Conservation (phyloP, 2,888 invertebrate genomes). For the Saturnia pavonia region DNA sequence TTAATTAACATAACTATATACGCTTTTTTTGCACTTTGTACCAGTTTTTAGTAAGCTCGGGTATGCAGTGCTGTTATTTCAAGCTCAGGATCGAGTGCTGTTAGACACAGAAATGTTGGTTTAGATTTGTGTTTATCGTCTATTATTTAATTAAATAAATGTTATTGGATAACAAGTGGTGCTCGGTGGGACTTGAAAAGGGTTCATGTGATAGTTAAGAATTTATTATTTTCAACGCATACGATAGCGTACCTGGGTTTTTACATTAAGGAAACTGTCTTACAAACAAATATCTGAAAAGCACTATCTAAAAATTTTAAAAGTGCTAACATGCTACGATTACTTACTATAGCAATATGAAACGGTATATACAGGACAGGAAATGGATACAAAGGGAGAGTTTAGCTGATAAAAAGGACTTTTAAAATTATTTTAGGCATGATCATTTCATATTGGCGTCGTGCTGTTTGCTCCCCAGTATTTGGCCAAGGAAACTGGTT, state of each 20-base stretch:
- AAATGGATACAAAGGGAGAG: background rate
- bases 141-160: slow-evolving; percentile 36
- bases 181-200: slow-evolving; percentile 49
- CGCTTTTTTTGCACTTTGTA: slow-evolving; percentile 39
- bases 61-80: slow-evolving; percentile 57
- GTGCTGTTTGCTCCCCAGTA: background rate
- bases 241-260: background rate
- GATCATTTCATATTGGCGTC: slow-evolving; percentile 10
- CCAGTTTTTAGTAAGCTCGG: slow-evolving; percentile 41
- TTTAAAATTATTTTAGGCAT: background rate
- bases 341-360: background rate
- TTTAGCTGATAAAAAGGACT: background rate
- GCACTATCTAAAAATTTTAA: background rate
- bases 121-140: slow-evolving; percentile 36
- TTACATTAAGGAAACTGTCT: background rate
- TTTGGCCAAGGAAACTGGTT: background rate
- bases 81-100: slow-evolving; percentile 48
- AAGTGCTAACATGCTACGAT: background rate
- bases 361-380: background rate
- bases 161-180: slow-evolving; percentile 73
- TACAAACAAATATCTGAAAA: background rate
- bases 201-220: background rate
- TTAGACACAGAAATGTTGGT: slow-evolving; percentile 60
- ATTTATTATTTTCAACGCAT: slow-evolving; percentile 4
- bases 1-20: slow-evolving; percentile 10